Conservation (phyloP, 1,140 invertebrate genomes). For the Colletes gigas region DNA sequence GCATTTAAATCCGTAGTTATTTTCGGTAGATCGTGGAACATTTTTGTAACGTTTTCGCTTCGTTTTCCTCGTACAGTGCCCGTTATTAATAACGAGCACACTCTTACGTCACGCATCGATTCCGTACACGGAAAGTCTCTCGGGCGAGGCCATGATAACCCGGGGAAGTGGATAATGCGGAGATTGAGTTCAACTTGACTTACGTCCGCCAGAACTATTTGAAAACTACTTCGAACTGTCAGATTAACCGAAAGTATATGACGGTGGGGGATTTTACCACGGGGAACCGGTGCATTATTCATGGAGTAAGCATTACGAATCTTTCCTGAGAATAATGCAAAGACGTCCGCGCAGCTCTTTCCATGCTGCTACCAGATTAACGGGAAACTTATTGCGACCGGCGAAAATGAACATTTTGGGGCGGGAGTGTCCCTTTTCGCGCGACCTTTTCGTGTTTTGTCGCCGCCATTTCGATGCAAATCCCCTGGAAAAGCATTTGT, state of each 20-base stretch:
- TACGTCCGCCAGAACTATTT: slow-evolving; percentile 66
- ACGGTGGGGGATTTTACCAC: slow-evolving; percentile 57
- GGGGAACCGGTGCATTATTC: slow-evolving; percentile 60
- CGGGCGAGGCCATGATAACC: slow-evolving; percentile 35
- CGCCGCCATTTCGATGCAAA: neutral
- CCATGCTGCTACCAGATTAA: slow-evolving; percentile 56
- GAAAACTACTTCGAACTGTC: slow-evolving; percentile 67
- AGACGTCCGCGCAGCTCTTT: slow-evolving; percentile 43
- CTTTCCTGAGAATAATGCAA: slow-evolving; percentile 61
- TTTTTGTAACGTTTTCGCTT: neutral
- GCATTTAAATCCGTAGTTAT: too few species aligned
- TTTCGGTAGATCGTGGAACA: too few species aligned
- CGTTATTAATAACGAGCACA: slow-evolving; percentile 16
- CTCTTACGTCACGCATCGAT: slow-evolving; percentile 43
- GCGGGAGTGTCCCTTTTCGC: neutral
- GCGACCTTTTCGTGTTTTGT: neutral
- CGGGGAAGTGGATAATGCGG: slow-evolving; percentile 60
- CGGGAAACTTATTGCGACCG: slow-evolving; percentile 60
- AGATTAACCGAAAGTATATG: slow-evolving; percentile 67
- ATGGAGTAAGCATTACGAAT: slow-evolving; percentile 63
- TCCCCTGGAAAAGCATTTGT: neutral
- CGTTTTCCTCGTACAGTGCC: too few species aligned
- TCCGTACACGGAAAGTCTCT: slow-evolving; percentile 42
- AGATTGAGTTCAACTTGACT: slow-evolving; percentile 63
- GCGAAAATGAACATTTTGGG: slow-evolving; percentile 30